Evolutionary conservation across 1,140 invertebrate genomes (phyloP), one percentile per base, ranked within the genome.

Genomic region (Notospermus geniculatus): DNA sequence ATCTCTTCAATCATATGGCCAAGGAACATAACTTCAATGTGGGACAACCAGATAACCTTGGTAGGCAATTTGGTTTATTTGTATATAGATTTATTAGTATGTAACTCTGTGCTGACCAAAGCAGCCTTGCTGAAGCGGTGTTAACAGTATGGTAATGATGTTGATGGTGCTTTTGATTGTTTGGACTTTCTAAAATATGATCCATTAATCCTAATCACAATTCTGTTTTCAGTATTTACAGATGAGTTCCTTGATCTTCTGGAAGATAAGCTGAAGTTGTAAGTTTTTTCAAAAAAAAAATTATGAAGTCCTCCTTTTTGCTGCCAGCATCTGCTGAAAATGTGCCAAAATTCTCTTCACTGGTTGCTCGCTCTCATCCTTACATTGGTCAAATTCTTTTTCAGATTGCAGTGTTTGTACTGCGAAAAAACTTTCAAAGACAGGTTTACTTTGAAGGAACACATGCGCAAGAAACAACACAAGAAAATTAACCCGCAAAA

Each of bases 401-500:
- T 57, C 66, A 86, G 87, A 60, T 82, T 90, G 56, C 79, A 84
- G 59, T 97, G 94, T 74, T 86, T 96, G 23, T 95, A 88, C 75
- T 97, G 94, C 83, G 91, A 94, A 79, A 92, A 91, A 72, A 81
- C 84, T 0, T 97, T 94, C 70, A 91, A 91, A 77, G 90, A 92
- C 80, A 84, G 91, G 28, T 83, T 81, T 28, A 88, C 91, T 36
- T 78, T 97, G 1, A 94, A 93, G 75, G 92, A 95, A 73, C 93
- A 97, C 71, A 96, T 97, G 93, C 83, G 94, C 17, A 97, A 97
- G 72, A 97, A 96, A 78, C 86, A 89, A 1, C 94, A 97, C 73
- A 93, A 94, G 76, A 83, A 88, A 73, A 89, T 96, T 25, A 95
- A 96, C 82, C 90, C 91, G 0, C 83, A 85, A 52, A 93, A 95